phyloP scores from a whole-genome alignment of 2,888 invertebrate species.

The Cheilosia urbana region DNA sequence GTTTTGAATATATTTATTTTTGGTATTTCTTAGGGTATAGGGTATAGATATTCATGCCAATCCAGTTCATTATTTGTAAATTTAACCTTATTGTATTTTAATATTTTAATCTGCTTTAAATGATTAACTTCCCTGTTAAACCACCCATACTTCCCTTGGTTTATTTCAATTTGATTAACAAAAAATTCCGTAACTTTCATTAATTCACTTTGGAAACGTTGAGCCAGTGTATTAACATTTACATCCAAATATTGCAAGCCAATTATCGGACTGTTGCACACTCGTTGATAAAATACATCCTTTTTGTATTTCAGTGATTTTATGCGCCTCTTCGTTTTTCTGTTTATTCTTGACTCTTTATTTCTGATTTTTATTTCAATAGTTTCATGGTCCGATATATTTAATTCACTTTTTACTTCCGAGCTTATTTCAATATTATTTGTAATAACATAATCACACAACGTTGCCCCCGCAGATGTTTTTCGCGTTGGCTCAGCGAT shows the following conservation, averaged over 20 bases:
- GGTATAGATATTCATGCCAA: background rate
- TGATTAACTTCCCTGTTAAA: background rate
- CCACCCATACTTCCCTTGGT: background rate
- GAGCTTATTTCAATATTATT: background rate
- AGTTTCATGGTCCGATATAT: background rate
- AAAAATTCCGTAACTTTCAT: background rate
- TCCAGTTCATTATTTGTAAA: background rate
- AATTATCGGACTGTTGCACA: background rate
- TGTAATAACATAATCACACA: background rate
- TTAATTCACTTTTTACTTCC: background rate
- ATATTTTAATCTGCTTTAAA: background rate
- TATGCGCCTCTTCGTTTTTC: background rate
- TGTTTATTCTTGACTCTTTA: background rate
- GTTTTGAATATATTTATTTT: slow-evolving; percentile 7
- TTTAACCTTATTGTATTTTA: background rate
- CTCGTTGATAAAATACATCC: background rate
- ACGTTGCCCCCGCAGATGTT: background rate
- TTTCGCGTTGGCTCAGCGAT: background rate
- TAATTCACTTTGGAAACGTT: background rate
- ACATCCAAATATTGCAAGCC: background rate
- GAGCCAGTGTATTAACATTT: background rate
- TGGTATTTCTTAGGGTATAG: background rate
- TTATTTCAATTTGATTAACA: background rate
- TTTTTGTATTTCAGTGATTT: slow-evolving; percentile 2
- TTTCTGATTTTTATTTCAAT: background rate